These are phyloP conservation scores for Tribolium freemani DNA, from an alignment of 2,888 invertebrate genomes.

Conservation along the genomic window DNA sequence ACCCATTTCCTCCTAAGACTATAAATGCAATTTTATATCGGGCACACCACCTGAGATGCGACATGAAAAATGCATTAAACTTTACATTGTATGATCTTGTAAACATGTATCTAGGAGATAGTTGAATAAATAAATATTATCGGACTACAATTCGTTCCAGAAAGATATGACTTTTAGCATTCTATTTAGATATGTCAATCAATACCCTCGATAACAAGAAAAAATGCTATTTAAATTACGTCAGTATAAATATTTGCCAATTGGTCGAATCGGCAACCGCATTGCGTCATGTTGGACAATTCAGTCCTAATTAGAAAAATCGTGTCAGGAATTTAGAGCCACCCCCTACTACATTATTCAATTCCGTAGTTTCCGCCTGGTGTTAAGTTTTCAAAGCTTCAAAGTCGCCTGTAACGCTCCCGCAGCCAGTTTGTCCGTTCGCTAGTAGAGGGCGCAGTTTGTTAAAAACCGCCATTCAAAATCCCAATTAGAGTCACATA, in stretches of 20 bases:
- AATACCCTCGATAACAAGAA: neutral
- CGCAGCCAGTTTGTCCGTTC: neutral
- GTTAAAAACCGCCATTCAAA: neutral
- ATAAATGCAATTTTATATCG: too few species aligned
- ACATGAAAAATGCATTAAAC: too few species aligned
- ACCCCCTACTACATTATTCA: too few species aligned
- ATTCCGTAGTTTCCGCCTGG: too few species aligned
- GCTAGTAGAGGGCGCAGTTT: neutral
- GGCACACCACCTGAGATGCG: too few species aligned
- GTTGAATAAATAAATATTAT: neutral
- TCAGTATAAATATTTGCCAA: neutral
- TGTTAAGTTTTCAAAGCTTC: too few species aligned
- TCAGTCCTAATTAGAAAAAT: neutral
- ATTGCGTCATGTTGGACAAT: neutral
- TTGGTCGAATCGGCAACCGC: neutral
- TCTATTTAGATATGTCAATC: neutral
- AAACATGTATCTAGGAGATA: neutral
- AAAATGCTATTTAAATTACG: neutral
- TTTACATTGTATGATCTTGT: neutral
- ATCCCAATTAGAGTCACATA: conserved; percentile 7
- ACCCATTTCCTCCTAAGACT: too few species aligned
- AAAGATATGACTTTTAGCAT: neutral
- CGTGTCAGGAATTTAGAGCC: neutral
- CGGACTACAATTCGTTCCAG: neutral
- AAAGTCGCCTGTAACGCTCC: too few species aligned